Evolutionary conservation across 2,797 vertebrate genomes (phyloP), one percentile per base, ranked within the genome.

Genomic region (Enteromius thamalakanensis): DNA sequence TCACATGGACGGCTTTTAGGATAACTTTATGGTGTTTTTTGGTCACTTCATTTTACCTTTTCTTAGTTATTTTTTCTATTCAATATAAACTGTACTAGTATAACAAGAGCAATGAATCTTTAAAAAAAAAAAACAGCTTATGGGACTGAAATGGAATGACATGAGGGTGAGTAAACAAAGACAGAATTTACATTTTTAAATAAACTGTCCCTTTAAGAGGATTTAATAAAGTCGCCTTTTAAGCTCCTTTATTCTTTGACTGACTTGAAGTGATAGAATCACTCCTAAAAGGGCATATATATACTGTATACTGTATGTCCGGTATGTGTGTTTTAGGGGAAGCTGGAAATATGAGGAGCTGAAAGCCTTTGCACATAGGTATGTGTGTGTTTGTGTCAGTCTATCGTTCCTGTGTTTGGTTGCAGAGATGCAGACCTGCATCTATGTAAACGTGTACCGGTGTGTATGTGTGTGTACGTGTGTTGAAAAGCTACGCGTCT

Each of bases 401-500:
- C 65, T 68, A 69, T 83, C 60, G 81, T 87, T 82, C 76, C 81
- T 84, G 79, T 85, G 78, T 84, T 80, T 77, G 79, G 62, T 80
- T 60, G 42, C 72, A 71, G 55, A 68, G 65, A 76, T 76, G 84
- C 89, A 88, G 90, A 49, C 75, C 40, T 29, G 55, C 62, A 42
- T 75, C 78, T 71, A 65, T 78, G 62, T 29, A 67, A 84, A 86
- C 86, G 85, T 87, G 89, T 87, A 88, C 91, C 89, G 90, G 83
- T 87, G 62, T 70, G 68, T 62, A 79, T 75, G 86, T 87, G 88
- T 86, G 87, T 90, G 80, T 87, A 85, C 75, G 88, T 91, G 89
- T 94, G 93, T 93, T 94, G 94, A 95, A 95, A 95, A 94, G 85
- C 84, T 76, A 85, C 87, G 86, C 90, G 91, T 90, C 90, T 88